Evolutionary conservation across 2,888 invertebrate genomes (phyloP).

Genomic region (Watsonalla binaria): DNA sequence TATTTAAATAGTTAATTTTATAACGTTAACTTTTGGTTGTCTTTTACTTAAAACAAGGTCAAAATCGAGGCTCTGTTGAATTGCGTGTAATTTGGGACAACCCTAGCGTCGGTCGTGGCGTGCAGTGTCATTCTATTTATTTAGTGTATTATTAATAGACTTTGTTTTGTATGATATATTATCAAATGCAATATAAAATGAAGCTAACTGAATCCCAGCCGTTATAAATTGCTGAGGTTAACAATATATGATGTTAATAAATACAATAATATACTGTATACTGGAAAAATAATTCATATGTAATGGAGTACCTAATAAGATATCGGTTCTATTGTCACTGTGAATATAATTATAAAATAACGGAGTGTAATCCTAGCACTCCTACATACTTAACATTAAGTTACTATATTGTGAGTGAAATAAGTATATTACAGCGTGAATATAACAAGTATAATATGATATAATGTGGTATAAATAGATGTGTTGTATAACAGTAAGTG

Average conservation of each 20-base stretch:
- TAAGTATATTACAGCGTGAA: not conserved
- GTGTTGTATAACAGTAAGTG: not conserved
- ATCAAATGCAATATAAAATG: too few species aligned
- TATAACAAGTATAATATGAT: not conserved
- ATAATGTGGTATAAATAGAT: not conserved
- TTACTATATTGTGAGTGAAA: not conserved
- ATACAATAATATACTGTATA: too few species aligned
- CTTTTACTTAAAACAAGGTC: slow-evolving; percentile 68
- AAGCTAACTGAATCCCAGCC: too few species aligned
- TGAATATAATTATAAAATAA: too few species aligned
- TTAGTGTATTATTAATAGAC: not conserved
- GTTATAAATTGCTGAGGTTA: too few species aligned
- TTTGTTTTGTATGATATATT: too few species aligned
- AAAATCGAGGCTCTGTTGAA: slow-evolving; percentile 65
- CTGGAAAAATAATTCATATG: too few species aligned
- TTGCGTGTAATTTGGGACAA: slow-evolving; percentile 64
- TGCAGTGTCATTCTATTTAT: slow-evolving; percentile 28
- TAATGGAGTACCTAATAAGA: too few species aligned
- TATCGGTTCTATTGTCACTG: too few species aligned
- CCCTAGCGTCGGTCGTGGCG: slow-evolving; percentile 46
- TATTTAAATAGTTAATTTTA: slow-evolving; percentile 76
- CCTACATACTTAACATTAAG: too few species aligned
- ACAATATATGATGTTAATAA: too few species aligned
- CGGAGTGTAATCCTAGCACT: too few species aligned
- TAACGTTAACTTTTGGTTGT: slow-evolving; percentile 78